Conservation (phyloP, 2,113 vertebrate genomes). For the Corythaixoides concolor region DNA sequence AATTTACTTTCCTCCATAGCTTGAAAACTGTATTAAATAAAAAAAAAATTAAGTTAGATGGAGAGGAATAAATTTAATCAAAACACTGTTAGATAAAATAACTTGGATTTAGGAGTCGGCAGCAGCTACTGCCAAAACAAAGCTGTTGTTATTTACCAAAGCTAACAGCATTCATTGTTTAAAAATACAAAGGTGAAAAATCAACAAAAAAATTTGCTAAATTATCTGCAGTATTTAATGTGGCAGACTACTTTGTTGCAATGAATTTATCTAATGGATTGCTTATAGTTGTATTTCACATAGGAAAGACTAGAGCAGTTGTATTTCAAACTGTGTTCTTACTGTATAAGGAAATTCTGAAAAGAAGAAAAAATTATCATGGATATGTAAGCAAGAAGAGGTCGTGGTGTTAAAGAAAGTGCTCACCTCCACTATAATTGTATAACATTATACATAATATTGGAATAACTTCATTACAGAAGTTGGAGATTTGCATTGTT, state of each 20-base stretch:
- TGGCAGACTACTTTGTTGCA: background rate
- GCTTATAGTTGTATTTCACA: background rate
- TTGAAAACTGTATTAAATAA: constrained; percentile 73
- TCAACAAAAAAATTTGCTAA: background rate
- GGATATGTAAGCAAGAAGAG: background rate
- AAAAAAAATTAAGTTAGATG: constrained; percentile 75
- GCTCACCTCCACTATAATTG: background rate
- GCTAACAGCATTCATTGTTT: background rate
- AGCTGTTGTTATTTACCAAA: constrained; percentile 53
- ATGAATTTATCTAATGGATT: background rate
- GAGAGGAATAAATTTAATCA: constrained; percentile 75
- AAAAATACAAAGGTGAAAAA: constrained; percentile 27
- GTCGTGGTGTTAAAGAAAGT: background rate
- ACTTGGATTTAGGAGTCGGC: constrained; percentile 68
- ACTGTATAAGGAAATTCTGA: background rate
- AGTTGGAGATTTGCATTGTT: background rate
- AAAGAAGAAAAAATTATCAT: background rate
- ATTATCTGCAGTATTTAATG: background rate
- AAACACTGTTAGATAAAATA: constrained; percentile 72
- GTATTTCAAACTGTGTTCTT: background rate
- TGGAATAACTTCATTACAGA: background rate
- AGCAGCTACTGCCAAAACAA: constrained; percentile 69
- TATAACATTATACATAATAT: background rate
- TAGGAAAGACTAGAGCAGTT: background rate
- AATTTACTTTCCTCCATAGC: constrained; percentile 69